A percentile compares a stretch with the other conserved stretches of the same genome.
Evolutionary conservation across 2,888 invertebrate species (phyloP).

Genomic region (Melolontha melolontha): DNA sequence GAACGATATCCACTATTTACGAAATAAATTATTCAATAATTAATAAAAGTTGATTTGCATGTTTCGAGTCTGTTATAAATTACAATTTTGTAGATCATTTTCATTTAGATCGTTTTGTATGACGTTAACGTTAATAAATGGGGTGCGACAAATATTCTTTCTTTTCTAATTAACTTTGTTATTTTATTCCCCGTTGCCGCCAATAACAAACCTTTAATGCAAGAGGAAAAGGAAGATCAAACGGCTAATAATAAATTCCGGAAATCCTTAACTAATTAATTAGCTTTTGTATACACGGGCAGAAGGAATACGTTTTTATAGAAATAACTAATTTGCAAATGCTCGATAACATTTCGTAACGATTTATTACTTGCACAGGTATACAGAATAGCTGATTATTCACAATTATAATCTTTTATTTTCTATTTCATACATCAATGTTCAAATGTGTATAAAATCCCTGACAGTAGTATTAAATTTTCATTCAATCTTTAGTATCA

Average conservation of each 20-base stretch:
- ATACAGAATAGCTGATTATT: no score
- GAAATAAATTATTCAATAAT: no score
- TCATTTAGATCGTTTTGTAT: not conserved
- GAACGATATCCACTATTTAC: not conserved
- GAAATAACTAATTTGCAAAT: no score
- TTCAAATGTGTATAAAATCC: no score
- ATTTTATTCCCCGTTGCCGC: conserved; percentile 5
- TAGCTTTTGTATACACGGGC: conserved; percentile 5
- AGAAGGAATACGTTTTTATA: conserved; percentile 9
- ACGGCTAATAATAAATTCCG: conserved; percentile 26
- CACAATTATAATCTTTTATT: no score
- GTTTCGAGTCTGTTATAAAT: no score
- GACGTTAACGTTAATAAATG: not conserved
- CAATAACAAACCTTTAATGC: conserved; percentile 24
- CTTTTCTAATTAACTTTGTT: conserved; percentile 22
- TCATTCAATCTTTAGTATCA: no score
- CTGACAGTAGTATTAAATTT: no score
- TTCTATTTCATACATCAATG: no score
- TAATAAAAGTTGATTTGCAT: not conserved
- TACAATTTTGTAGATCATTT: no score
- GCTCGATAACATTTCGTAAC: no score
- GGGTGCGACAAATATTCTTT: not conserved
- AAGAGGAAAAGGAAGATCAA: conserved; percentile 1
- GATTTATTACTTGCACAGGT: no score
- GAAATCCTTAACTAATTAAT: conserved; percentile 23